A percentile compares a stretch with the other conserved stretches of the same genome.
Evolutionary conservation across 2,113 vertebrate species (phyloP).

Genomic region (Podarcis cretensis): DNA sequence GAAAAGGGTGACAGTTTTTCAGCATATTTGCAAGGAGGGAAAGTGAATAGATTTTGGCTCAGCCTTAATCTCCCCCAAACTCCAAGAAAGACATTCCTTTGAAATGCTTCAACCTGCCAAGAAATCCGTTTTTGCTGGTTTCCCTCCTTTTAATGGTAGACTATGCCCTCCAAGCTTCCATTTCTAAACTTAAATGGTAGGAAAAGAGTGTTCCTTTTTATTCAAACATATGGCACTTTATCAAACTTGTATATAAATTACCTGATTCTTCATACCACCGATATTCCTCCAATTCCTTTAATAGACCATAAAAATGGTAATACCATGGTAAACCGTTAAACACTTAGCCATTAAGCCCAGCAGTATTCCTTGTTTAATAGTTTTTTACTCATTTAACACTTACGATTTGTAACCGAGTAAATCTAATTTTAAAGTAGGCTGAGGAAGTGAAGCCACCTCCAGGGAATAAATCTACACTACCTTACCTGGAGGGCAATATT

Average conservation of each 20-base stretch:
- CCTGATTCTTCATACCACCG: slow-evolving; percentile 72
- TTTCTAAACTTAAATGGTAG: slow-evolving; percentile 36
- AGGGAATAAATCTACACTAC: slow-evolving; percentile 61
- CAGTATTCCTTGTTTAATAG: slow-evolving; percentile 78
- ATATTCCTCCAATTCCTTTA: slow-evolving; percentile 76
- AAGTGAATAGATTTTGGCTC: background rate
- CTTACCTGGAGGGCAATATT: slow-evolving; percentile 68
- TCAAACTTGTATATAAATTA: slow-evolving; percentile 75
- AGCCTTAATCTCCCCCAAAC: background rate
- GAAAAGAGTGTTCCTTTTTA: slow-evolving; percentile 53
- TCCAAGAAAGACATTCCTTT: slow-evolving; percentile 15
- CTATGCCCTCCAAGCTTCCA: background rate
- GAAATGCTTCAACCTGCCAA: background rate
- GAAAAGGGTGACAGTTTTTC: background rate
- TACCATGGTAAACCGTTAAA: slow-evolving; percentile 75
- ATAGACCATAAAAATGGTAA: slow-evolving; percentile 79
- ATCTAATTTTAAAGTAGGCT: slow-evolving; percentile 79
- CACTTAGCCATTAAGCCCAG: slow-evolving; percentile 77
- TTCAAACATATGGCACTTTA: slow-evolving; percentile 59
- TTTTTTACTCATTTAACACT: slow-evolving; percentile 75
- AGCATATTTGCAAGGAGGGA: background rate
- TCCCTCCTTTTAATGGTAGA: background rate
- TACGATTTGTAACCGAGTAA: slow-evolving; percentile 77
- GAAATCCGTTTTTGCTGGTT: background rate
- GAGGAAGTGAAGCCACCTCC: slow-evolving; percentile 66